These are phyloP conservation scores for Boleophthalmus pectinirostris DNA, from an alignment of 2,113 vertebrate species.

Conservation along the genomic window DNA sequence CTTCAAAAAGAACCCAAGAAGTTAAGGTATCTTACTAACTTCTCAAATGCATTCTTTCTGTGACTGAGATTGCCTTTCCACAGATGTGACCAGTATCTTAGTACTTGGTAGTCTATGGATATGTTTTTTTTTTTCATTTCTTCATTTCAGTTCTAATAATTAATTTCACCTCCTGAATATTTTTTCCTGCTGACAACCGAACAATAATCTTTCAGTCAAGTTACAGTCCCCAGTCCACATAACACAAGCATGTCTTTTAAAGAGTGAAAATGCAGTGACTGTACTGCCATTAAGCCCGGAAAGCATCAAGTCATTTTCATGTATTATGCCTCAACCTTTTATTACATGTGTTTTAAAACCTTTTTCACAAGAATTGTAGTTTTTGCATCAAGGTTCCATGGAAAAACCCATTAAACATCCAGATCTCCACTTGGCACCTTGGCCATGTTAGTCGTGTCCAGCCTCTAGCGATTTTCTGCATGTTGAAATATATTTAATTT, in stretches of 20 bases:
- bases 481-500: not conserved
- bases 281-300: not conserved
- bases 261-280: not conserved
- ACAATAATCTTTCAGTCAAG: not conserved
- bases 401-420: not conserved
- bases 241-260: not conserved
- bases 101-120: too few relatives aligned
- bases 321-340: not conserved
- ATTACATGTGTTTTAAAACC: not conserved
- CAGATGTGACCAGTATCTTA: too few relatives aligned
- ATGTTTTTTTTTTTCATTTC: too few relatives aligned
- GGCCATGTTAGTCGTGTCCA: not conserved
- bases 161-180: not conserved
- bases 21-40: too few relatives aligned
- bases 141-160: too few relatives aligned
- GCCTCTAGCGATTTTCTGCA: not conserved
- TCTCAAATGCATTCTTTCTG: too few relatives aligned
- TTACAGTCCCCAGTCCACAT: not conserved
- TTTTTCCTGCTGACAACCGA: not conserved
- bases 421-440: not conserved
- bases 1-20: too few relatives aligned
- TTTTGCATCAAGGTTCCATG: not conserved
- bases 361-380: not conserved
- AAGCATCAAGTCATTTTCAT: not conserved
- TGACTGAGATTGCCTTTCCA: too few relatives aligned